Base-by-base conservation (phyloP, 1,140 invertebrate species). In the Temnothorax longispinosus region DNA sequence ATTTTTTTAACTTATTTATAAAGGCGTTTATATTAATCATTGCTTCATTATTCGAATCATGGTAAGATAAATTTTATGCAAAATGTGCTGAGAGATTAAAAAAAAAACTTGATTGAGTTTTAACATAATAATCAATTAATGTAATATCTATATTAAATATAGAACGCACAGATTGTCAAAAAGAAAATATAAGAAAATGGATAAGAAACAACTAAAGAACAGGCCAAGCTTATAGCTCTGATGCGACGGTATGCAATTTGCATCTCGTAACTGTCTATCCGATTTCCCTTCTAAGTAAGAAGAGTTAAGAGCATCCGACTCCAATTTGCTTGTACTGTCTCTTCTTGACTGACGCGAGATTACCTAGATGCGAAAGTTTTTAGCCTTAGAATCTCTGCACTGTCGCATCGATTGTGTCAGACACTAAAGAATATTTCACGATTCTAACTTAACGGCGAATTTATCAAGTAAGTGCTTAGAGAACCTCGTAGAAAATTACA, bases 291-390 rank as follows among this genome's bases (percentile, higher is more conserved):
- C 47, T 44, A 32, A 32, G 38, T 60, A 87, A 81, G 67, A 74
- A 71, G 71, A 86, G 88, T 89, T 62, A 67, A 89, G 54, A 62
- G 72, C 72, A 50, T 64, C 81, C 72, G 71, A 77, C 58, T 77
- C 69, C 71, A 77, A 76, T 85, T 85, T 85, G 44, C 69, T 71
- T 72, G 44, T 74, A 72, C 41, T 44, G 21, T 67, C 84, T 41
- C 13, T 21, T 21, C n/a, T 54, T 71, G 77, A 87, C 65, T 84
- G 72, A 77, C 88, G 41, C 47, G 41, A 72, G 65, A 89, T 85
- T 71, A 88, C 54, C 10, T 35, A 11, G 11, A 15, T 47, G 58
- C 47, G n/a, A 67, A 89, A 88, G 47, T 85, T 85, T 85, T 35
- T 47, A n/a, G 18, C 13, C 47, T 88, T 85, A 78, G 87, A 76